Evolutionary conservation across 2,797 vertebrate genomes (phyloP), one percentile per base, ranked within the genome.

Genomic region (Anabacerthia variegaticeps): DNA sequence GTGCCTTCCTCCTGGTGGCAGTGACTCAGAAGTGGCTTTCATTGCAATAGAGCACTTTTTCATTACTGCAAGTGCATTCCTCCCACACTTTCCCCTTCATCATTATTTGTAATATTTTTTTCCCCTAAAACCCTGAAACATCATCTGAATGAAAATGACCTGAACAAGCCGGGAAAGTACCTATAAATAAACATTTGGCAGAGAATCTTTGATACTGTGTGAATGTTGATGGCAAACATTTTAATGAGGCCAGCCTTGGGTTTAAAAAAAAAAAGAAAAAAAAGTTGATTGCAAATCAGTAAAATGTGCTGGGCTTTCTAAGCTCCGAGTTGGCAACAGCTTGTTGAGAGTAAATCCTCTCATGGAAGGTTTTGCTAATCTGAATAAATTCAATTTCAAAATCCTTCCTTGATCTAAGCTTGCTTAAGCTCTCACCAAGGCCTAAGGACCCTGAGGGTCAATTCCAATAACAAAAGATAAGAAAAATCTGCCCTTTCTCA

Each of bases 331-430:
- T 98, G 98, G 97, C 97, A 98, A 98, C 98, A 99, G 98, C 98
- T 99, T 99, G 98, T 97, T 97, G 95, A 96, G 95, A 98, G 94
- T 98, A 98, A 99, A 98, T 98, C 98, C 97, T 97, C 97, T 98
- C 96, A 95, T 90, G 97, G 96, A 97, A 95, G 98, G 98, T 98
- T 98, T 97, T 98, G 94, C 98, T 98, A 98, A 98, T 98, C 98
- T 98, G 98, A 99, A 98, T 98, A 98, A 98, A 98, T 98, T 99
- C 98, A 98, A 97, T 99, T 99, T 98, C 98, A 98, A 98, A 99
- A 98, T 97, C 97, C 98, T 98, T 98, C 98, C 97, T 98, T 98
- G 98, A 99, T 99, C 98, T 98, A 98, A 98, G 98, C 98, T 97
- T 98, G 98, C 96, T 98, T 98, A 98, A 98, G 98, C 98, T 98